Evolutionary conservation across 2,113 vertebrate species (phyloP).

Genomic region (Varanus komodoensis): DNA sequence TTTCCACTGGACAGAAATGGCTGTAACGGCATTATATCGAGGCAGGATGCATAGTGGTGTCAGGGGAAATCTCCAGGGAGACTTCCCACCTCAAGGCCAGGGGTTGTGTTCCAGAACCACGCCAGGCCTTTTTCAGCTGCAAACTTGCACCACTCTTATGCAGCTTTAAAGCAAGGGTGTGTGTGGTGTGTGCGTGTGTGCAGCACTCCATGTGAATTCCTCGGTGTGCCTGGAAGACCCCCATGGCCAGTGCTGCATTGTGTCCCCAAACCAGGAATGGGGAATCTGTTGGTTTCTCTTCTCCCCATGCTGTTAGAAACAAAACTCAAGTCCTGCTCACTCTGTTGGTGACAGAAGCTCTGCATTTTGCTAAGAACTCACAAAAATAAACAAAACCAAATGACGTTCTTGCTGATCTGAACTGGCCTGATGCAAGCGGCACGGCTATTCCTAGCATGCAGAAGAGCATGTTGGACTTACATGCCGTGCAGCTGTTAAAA

Average conservation of each 20-base stretch:
- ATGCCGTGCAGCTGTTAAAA: no score
- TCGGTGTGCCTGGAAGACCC: background rate
- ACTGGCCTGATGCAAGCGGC: no score
- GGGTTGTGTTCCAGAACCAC: constrained; percentile 44
- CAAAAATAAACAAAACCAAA: no score
- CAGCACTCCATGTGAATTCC: no score
- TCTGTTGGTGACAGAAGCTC: no score
- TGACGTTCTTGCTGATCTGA: no score
- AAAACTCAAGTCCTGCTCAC: no score
- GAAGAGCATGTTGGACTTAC: no score
- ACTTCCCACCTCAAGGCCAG: constrained; percentile 64
- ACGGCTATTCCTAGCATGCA: no score
- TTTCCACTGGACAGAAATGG: constrained; percentile 60
- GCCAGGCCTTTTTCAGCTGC: constrained; percentile 38
- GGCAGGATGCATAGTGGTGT: constrained; percentile 62
- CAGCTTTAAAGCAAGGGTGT: background rate
- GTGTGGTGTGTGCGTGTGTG: background rate
- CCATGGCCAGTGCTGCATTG: background rate
- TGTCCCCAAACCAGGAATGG: background rate
- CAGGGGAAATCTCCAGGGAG: constrained; percentile 50
- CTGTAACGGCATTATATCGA: constrained; percentile 58
- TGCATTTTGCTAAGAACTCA: no score
- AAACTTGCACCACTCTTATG: constrained; percentile 3
- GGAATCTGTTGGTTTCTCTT: no score
- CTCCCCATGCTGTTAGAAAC: no score